Percentiles rank a stretch among this genome's conserved stretches.
phyloP scores from a whole-genome alignment of 2,797 vertebrate species.

The Leontocebus nigricollis region DNA sequence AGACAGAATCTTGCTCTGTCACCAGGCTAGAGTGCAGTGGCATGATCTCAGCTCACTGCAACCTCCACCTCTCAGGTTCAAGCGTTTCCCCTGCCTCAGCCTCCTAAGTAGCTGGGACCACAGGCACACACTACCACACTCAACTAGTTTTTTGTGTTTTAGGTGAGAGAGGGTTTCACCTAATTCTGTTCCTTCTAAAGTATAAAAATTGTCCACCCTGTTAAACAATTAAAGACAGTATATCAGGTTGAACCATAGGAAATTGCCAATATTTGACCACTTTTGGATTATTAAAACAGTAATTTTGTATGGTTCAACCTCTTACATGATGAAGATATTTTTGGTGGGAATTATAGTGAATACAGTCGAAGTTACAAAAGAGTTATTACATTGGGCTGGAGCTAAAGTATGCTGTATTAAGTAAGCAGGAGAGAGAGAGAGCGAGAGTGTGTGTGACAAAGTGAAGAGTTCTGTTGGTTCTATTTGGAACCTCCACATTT shows the following conservation, averaged over 20 bases:
- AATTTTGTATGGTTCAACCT: background rate
- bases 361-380: background rate
- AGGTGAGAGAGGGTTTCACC: too few relatives aligned
- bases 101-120: too few relatives aligned
- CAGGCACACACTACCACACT: too few relatives aligned
- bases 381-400: background rate
- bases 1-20: too few relatives aligned
- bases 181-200: background rate
- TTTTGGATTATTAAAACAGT: background rate
- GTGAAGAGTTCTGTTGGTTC: too few relatives aligned
- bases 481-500: too few relatives aligned
- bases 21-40: too few relatives aligned
- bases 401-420: background rate
- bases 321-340: background rate
- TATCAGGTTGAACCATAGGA: background rate
- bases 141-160: too few relatives aligned
- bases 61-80: too few relatives aligned
- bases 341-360: background rate
- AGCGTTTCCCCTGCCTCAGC: too few relatives aligned
- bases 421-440: background rate
- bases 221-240: background rate
- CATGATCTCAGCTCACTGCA: too few relatives aligned
- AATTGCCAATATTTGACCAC: background rate
- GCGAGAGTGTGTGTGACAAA: too few relatives aligned
- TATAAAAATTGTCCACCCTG: background rate